Evolutionary conservation across 2,888 invertebrate genomes (phyloP), one percentile per base, ranked within the genome.

Genomic region (Dolichopus griseipennis): DNA sequence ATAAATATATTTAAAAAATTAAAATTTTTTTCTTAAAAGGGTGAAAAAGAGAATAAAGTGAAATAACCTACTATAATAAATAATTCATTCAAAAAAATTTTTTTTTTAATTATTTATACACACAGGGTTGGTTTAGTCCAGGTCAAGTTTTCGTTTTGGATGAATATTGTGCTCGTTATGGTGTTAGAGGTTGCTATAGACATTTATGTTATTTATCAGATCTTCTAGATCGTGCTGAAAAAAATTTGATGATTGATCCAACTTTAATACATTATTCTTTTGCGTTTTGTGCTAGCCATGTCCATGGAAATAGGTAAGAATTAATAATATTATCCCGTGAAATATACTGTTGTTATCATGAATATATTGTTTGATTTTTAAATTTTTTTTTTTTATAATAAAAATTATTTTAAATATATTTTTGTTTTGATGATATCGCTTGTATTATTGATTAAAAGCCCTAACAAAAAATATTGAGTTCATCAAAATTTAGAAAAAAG

Each of bases 221-320:
- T 81, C 86, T 99, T 66, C 85, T 99, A 74, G 96, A 97, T 79
- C 88, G 95, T 71, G 95, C 97, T 0, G 97, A 98, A 81, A 93
- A 94, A 76, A 91, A 91, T 63, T 87, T 93, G 75, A 94, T 98
- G 85, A 96, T 99, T 71, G 99, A 99, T 83, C 99, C 99, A 0
- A 98, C 97, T 0, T 86, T 99, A 71, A 96, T 99, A 80, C 98
- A 99, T 84, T 99, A 95, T 84, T 96, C 97, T 77, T 99, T 98
- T 83, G 98, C 98, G 65, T 99, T 97, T 85, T 99, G 99, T 83
- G 98, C 98, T 68, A 97, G 95, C 76, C 99, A 99, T 83, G 98
- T 99, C 12, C 97, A 98, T 80, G 99, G 99, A 73, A 99, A 98
- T 86, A 92, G 95, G 95, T 95, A 85, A 80, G 61, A 43, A 22